Conservation (phyloP, 2,797 vertebrate species). For the Siniperca obscura region DNA sequence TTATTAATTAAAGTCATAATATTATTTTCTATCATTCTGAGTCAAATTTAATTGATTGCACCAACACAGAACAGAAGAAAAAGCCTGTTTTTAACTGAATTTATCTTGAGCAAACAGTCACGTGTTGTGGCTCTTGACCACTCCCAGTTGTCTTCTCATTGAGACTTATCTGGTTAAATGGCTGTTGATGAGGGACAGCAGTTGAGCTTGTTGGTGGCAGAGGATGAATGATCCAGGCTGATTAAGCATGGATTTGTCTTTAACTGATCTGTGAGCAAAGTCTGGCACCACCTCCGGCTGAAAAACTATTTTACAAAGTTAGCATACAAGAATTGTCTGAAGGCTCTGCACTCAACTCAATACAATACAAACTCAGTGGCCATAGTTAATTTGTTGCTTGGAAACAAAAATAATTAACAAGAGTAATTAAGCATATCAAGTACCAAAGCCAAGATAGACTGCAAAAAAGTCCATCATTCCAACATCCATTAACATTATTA, state of each 20-base stretch:
- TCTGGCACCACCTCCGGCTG: neutral
- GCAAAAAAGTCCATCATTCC: conserved; percentile 11
- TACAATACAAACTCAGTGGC: conserved; percentile 11
- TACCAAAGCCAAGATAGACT: neutral
- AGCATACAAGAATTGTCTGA: conserved; percentile 12
- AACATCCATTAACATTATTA: conserved; percentile 14
- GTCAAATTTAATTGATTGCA: too few species aligned
- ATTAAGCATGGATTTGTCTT: neutral
- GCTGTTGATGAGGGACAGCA: conserved; percentile 9
- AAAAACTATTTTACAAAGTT: conserved; percentile 4
- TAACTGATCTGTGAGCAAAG: neutral
- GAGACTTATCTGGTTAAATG: neutral
- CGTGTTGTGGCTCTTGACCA: neutral
- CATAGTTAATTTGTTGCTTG: conserved; percentile 45
- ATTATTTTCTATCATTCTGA: too few species aligned
- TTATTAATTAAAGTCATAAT: too few species aligned
- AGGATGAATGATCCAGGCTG: neutral
- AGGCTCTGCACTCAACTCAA: conserved; percentile 20
- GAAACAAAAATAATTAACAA: conserved; percentile 49
- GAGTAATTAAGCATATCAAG: conserved; percentile 40
- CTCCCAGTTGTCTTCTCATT: neutral
- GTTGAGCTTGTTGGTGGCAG: neutral
- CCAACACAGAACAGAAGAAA: neutral
- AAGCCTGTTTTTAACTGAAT: neutral
- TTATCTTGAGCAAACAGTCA: too few species aligned